Conservation (phyloP, 2,888 invertebrate genomes). For the Tiliacea aurago region DNA sequence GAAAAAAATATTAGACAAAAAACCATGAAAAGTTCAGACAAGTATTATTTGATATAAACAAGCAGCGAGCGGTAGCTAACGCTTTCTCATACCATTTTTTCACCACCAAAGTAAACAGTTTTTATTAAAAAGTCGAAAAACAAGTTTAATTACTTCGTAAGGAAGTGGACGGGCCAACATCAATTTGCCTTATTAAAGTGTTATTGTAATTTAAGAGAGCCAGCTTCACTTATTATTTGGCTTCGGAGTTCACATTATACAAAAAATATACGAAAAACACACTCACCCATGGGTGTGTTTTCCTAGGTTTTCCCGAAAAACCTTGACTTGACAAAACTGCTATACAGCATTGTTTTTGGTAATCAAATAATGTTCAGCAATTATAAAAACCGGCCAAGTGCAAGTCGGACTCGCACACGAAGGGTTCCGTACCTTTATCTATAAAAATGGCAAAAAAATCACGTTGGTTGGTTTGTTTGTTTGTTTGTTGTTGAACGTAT, state of each 20-base stretch:
- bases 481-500: too few relatives aligned
- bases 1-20: conserved; percentile 7
- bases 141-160: conserved; percentile 85
- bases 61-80: conserved; percentile 18
- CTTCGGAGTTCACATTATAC: not conserved
- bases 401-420: too few relatives aligned
- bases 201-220: conserved; percentile 76
- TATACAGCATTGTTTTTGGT: too few relatives aligned
- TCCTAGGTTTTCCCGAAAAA: not conserved
- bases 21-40: conserved; percentile 50
- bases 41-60: conserved; percentile 66
- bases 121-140: conserved; percentile 85
- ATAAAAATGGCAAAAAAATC: too few relatives aligned
- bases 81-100: conserved; percentile 68
- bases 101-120: conserved; percentile 80
- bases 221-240: conserved; percentile 60
- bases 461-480: too few relatives aligned
- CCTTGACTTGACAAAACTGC: not conserved
- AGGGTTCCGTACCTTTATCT: too few relatives aligned
- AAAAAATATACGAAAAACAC: not conserved
- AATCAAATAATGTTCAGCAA: too few relatives aligned
- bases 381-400: too few relatives aligned
- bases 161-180: conserved; percentile 73
- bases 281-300: not conserved
- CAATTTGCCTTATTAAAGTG: conserved; percentile 80